These are phyloP conservation scores for Eulemur rufifrons DNA, from an alignment of 2,113 vertebrate species.

Conservation along the genomic window DNA sequence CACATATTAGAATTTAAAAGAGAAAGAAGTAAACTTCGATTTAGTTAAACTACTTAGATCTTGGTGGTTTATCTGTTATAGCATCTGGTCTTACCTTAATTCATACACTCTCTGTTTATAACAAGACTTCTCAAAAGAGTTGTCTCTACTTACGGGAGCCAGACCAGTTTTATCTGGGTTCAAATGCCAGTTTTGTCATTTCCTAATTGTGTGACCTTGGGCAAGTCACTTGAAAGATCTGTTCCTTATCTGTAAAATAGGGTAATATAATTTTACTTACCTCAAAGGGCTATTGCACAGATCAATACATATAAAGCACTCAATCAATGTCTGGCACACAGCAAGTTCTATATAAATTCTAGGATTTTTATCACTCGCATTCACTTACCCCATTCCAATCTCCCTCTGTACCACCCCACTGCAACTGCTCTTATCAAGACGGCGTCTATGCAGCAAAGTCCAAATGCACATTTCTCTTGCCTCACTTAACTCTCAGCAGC, in stretches of 20 bases:
- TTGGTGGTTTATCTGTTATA: not conserved
- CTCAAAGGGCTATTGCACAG: not conserved
- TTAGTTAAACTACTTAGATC: not conserved
- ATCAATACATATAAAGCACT: not conserved
- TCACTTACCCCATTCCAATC: not conserved
- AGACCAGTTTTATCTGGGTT: not conserved
- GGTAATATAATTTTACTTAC: not conserved
- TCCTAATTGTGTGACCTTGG: not conserved
- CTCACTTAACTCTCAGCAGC: not conserved
- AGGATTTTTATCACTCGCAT: not conserved
- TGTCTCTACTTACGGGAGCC: not conserved
- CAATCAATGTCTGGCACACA: not conserved
- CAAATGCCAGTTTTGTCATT: not conserved
- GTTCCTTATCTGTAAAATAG: not conserved
- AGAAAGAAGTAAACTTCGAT: not conserved
- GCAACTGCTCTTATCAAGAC: not conserved
- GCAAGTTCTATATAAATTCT: not conserved
- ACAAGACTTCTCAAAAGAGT: not conserved
- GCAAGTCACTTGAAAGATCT: not conserved
- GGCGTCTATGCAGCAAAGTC: not conserved
- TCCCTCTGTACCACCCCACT: not conserved
- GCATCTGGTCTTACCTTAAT: not conserved
- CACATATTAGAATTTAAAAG: not conserved
- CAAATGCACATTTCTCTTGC: not conserved
- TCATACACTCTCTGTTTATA: not conserved